Conservation (phyloP, 2,797 vertebrate species). For the Uromys caudimaculatus region DNA sequence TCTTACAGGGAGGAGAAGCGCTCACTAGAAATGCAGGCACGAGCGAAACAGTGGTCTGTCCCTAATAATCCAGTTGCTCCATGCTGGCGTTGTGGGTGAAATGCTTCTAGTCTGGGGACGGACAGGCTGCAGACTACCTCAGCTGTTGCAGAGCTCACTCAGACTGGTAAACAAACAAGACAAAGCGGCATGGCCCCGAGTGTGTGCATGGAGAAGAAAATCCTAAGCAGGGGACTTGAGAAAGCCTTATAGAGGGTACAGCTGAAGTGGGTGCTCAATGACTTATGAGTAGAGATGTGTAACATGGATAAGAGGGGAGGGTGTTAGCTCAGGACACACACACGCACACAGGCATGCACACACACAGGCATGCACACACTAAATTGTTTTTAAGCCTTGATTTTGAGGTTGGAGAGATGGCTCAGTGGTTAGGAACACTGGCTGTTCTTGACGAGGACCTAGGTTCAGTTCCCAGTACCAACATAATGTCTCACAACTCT, state of each 20-base stretch:
- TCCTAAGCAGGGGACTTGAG: neutral
- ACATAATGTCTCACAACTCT: neutral
- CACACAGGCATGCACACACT: neutral
- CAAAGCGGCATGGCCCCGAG: neutral
- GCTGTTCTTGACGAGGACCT: neutral
- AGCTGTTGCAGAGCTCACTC: neutral
- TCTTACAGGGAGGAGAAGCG: neutral
- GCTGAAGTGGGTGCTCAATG: slow-evolving; percentile 28
- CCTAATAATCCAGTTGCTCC: neutral
- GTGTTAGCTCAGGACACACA: neutral
- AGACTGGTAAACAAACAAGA: neutral
- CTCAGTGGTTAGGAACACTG: neutral
- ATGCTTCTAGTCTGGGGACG: neutral
- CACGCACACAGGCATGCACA: too few species aligned
- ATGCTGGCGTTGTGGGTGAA: neutral
- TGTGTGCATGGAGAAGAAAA: neutral
- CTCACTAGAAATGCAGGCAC: neutral
- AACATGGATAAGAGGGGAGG: neutral
- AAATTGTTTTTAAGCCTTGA: neutral
- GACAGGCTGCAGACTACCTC: neutral
- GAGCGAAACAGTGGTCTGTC: neutral
- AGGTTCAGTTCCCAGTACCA: neutral
- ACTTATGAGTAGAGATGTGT: neutral
- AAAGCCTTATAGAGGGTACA: neutral
- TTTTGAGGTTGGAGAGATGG: neutral